A percentile compares a stretch with the other conserved stretches of the same genome.
Conservation (phyloP, 2,113 vertebrate genomes). For the Amazona vittata region DNA sequence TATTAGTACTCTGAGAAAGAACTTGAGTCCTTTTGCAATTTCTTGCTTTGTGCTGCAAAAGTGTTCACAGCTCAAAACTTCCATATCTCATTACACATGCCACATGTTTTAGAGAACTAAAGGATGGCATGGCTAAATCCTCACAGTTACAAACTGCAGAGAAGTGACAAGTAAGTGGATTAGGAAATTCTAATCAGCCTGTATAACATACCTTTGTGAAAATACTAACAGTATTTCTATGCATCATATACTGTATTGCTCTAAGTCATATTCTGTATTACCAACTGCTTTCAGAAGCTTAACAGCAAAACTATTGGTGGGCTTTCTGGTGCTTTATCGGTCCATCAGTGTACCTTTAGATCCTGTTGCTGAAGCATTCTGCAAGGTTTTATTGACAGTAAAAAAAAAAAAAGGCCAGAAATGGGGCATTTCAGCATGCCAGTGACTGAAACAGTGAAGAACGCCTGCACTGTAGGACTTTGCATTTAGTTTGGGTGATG, state of each 20-base stretch:
- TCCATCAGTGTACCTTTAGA: background rate
- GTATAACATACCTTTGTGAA: background rate
- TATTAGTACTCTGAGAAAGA: background rate
- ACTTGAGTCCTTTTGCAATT: background rate
- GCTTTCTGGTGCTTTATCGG: background rate
- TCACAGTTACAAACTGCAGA: background rate
- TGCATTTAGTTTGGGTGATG: background rate
- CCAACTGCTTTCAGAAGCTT: background rate
- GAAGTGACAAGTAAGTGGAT: background rate
- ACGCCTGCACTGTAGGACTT: background rate
- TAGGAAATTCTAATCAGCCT: background rate
- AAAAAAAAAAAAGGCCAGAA: background rate
- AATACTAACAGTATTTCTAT: background rate
- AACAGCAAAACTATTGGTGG: background rate
- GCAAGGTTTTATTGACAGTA: background rate
- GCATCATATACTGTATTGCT: background rate
- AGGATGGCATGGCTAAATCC: background rate
- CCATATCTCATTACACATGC: background rate
- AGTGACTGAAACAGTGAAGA: background rate
- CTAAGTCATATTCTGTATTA: background rate
- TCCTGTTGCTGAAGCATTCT: background rate
- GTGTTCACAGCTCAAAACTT: background rate
- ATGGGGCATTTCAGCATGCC: background rate
- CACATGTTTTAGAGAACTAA: background rate
- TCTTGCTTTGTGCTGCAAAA: accelerated